Percentiles rank a stretch among this genome's conserved stretches.
Evolutionary conservation across 2,797 vertebrate species (phyloP).

Genomic region (Antennarius maculatus): DNA sequence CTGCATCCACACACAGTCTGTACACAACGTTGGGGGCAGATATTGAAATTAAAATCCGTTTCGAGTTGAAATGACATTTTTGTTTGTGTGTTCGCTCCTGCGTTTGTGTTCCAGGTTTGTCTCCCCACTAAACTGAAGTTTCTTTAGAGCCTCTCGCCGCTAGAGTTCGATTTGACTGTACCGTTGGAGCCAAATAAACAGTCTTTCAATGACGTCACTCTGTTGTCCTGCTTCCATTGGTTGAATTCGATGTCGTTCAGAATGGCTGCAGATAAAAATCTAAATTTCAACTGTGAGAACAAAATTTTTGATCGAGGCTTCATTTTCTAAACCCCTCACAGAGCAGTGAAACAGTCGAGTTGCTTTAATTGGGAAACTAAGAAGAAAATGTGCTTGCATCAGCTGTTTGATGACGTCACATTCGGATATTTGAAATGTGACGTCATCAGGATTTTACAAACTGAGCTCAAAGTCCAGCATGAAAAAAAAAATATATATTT

Average conservation of each 20-base stretch:
- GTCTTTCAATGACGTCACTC: conserved; percentile 68
- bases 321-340: too few relatives aligned
- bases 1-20: too few relatives aligned
- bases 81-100: conserved; percentile 37
- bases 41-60: conserved; percentile 7
- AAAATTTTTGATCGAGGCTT: too few relatives aligned
- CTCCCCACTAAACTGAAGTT: conserved; percentile 63
- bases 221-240: conserved; percentile 14
- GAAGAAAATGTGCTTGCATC: too few relatives aligned
- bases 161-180: conserved; percentile 74
- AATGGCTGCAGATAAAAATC: neutral
- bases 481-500: too few relatives aligned
- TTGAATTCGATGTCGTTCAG: neutral
- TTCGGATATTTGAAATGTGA: too few relatives aligned
- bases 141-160: conserved; percentile 63
- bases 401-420: too few relatives aligned
- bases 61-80: conserved; percentile 16
- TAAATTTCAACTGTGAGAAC: too few relatives aligned
- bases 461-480: too few relatives aligned
- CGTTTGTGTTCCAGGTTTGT: conserved; percentile 58
- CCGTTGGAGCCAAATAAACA: conserved; percentile 83
- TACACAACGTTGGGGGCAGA: neutral
- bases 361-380: too few relatives aligned
- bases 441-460: too few relatives aligned
- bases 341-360: too few relatives aligned